A percentile compares a stretch with the other conserved stretches of the same genome.
Conservation (phyloP, 1,140 invertebrate genomes). For the Adelges cooleyi region DNA sequence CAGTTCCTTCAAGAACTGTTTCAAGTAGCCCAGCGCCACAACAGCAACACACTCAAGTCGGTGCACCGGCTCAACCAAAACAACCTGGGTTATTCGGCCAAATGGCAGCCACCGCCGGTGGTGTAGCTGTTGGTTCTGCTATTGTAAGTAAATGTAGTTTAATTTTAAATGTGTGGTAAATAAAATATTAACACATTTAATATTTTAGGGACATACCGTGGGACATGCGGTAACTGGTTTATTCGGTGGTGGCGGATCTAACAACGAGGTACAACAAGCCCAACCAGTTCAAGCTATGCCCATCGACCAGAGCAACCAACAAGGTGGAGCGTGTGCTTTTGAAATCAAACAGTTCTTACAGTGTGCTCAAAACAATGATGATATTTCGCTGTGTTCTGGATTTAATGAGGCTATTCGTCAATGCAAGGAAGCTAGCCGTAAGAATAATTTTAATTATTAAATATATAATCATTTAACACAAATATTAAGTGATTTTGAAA, state of each 20-base stretch:
- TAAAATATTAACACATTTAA: neutral
- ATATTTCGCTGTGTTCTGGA: constrained; percentile 75
- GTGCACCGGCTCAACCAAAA: constrained; percentile 43
- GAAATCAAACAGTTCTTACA: constrained; percentile 81
- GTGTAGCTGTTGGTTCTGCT: constrained; percentile 76
- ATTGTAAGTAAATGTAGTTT: constrained; percentile 44
- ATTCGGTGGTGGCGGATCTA: constrained; percentile 58
- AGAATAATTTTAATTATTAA: constrained; percentile 31
- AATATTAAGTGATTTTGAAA: neutral
- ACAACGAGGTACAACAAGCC: constrained; percentile 35
- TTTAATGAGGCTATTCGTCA: constrained; percentile 87
- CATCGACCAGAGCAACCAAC: constrained; percentile 37
- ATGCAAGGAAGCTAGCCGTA: constrained; percentile 55
- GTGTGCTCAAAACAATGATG: constrained; percentile 71
- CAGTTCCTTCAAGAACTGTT: constrained; percentile 25
- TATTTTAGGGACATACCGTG: constrained; percentile 60
- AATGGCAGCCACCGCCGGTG: constrained; percentile 84
- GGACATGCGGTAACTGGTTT: constrained; percentile 74
- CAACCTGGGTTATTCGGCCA: constrained; percentile 63
- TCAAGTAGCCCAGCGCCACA: constrained; percentile 3
- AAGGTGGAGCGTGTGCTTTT: constrained; percentile 66
- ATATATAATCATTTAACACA: no score
- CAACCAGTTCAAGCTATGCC: constrained; percentile 38
- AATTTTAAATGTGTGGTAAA: neutral
- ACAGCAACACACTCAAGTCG: constrained; percentile 40